Evolutionary conservation across 1,140 invertebrate species (phyloP).

Genomic region (Drosophila sturtevanti): DNA sequence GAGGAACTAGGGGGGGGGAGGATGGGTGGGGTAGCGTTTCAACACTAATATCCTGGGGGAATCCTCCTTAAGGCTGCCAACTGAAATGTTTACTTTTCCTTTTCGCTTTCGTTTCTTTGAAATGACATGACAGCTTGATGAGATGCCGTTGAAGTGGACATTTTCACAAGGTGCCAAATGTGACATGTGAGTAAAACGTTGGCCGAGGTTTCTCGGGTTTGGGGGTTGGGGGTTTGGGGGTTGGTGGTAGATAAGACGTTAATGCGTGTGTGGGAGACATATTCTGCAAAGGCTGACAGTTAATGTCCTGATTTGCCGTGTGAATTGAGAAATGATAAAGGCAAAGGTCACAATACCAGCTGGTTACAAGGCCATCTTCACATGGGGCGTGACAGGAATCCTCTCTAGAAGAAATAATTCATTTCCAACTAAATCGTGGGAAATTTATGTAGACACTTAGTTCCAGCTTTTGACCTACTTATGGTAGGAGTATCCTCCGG

Average conservation of each 20-base stretch:
- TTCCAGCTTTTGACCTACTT: too few species aligned
- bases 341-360: constrained; percentile 28
- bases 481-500: too few species aligned
- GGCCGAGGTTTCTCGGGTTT: too few species aligned
- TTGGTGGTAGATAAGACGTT: background rate
- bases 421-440: background rate
- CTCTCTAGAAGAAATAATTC: background rate
- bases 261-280: constrained; percentile 32
- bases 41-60: constrained; percentile 10
- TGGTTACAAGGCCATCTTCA: background rate
- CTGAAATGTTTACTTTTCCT: constrained; percentile 39
- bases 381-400: background rate
- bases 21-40: background rate
- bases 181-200: constrained; percentile 23
- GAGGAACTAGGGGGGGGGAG: background rate
- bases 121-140: constrained; percentile 66
- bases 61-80: constrained; percentile 34
- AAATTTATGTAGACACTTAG: background rate
- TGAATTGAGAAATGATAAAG: constrained; percentile 21
- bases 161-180: constrained; percentile 46
- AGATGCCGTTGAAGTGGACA: constrained; percentile 64
- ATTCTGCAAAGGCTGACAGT: constrained; percentile 44
- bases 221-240: background rate
- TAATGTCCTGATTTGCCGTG: constrained; percentile 42
- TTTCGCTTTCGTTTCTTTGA: constrained; percentile 22